Evolutionary conservation across 2,888 invertebrate genomes (phyloP).

Genomic region (Drosophila peninsularis): DNA sequence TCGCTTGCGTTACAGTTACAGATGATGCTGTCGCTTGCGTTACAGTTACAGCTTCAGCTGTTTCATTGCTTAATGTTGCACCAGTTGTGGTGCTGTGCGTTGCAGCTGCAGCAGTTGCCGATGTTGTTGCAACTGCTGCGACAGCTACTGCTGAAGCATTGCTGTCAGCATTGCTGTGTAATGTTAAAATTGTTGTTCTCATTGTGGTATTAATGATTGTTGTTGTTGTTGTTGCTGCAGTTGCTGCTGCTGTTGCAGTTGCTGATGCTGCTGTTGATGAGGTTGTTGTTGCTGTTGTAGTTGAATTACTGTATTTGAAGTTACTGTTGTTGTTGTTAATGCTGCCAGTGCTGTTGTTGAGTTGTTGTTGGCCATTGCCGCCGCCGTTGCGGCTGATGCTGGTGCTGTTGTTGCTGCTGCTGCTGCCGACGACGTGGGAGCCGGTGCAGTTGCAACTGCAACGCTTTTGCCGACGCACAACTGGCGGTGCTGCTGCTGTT

Average conservation of each 20-base stretch:
- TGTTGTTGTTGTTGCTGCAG: conserved; percentile 6
- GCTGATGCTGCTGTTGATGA: conserved; percentile 13
- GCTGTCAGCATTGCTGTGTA: background rate
- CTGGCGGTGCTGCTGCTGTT: conserved; percentile 21
- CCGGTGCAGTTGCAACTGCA: conserved; percentile 29
- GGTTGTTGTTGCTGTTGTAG: conserved; percentile 7
- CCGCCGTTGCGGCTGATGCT: conserved; percentile 7
- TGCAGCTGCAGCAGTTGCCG: conserved; percentile 2
- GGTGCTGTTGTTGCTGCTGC: conserved; percentile 16
- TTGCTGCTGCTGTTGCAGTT: background rate
- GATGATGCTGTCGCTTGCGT: conserved; percentile 11
- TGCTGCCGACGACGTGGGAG: conserved; percentile 20
- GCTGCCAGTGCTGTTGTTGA: conserved; percentile 29
- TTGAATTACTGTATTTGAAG: conserved; percentile 28
- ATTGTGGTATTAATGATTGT: conserved; percentile 1
- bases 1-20: background rate
- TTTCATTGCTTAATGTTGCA: background rate
- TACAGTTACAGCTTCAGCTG: conserved; percentile 5
- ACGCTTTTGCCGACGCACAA: conserved; percentile 19
- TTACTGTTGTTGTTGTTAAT: conserved; percentile 25
- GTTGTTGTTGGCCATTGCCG: conserved; percentile 30
- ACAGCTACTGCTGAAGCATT: conserved; percentile 23
- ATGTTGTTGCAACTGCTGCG: conserved; percentile 19
- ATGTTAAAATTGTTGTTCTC: conserved; percentile 7
- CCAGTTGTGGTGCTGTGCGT: background rate